Evolutionary conservation across 2,888 invertebrate species (phyloP).

Genomic region (Molorchus minor): DNA sequence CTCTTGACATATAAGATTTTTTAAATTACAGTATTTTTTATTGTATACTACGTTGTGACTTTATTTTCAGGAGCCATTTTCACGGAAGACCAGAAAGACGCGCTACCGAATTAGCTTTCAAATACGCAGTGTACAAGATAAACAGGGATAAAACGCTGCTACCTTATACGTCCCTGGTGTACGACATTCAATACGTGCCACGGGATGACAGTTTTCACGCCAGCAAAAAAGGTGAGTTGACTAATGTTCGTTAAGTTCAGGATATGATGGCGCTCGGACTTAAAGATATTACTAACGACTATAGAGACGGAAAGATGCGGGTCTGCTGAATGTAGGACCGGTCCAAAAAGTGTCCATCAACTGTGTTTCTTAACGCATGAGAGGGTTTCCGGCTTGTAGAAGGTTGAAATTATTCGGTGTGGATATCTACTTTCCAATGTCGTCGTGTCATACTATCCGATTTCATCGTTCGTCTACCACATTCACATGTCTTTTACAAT

Average conservation of each 20-base stretch:
- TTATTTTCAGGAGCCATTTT: constrained; percentile 80
- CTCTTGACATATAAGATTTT: too few relatives aligned
- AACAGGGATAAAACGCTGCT: constrained; percentile 77
- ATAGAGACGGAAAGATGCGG: neutral
- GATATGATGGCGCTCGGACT: neutral
- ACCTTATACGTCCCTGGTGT: constrained; percentile 76
- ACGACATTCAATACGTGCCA: constrained; percentile 79
- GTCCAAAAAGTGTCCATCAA: too few relatives aligned
- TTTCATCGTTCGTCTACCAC: too few relatives aligned
- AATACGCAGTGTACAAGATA: constrained; percentile 81
- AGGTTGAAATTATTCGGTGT: too few relatives aligned
- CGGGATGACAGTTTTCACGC: constrained; percentile 82
- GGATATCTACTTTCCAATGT: too few relatives aligned
- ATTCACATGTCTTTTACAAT: too few relatives aligned
- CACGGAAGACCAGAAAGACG: constrained; percentile 75
- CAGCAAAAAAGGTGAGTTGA: constrained; percentile 73
- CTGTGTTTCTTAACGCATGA: too few relatives aligned
- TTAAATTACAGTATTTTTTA: too few relatives aligned
- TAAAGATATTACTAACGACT: neutral
- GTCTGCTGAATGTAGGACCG: neutral
- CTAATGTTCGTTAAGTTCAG: constrained; percentile 3
- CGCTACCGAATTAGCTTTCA: constrained; percentile 79
- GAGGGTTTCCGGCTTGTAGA: too few relatives aligned
- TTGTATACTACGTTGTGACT: too few relatives aligned
- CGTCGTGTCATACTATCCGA: too few relatives aligned